Conservation (phyloP, 2,888 invertebrate genomes). For the Eristalis tenax region DNA sequence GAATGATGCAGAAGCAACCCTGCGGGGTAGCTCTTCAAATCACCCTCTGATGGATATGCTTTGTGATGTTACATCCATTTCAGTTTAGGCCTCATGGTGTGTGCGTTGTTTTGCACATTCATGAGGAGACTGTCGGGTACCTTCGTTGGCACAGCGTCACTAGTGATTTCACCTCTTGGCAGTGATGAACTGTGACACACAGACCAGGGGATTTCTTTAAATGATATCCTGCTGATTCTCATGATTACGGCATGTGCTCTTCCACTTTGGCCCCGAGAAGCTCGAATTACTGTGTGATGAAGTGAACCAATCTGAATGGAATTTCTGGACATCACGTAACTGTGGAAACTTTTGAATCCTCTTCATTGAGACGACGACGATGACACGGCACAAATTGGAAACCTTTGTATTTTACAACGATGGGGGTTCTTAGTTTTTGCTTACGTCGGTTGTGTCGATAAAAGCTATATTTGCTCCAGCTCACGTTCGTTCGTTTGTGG, state of each 20-base stretch:
- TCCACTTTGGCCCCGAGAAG: no score
- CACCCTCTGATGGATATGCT: conserved; percentile 20
- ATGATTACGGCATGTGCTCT: no score
- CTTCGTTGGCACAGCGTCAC: background rate
- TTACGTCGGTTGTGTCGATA: background rate
- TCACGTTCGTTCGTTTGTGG: background rate
- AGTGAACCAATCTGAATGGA: no score
- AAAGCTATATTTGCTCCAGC: background rate
- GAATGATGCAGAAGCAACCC: conserved; percentile 5
- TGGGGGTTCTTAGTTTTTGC: background rate
- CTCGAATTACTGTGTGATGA: no score
- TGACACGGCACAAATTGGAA: background rate
- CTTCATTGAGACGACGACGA: background rate
- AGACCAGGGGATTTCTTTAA: background rate
- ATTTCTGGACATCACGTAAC: background rate
- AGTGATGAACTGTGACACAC: background rate
- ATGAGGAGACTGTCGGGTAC: background rate
- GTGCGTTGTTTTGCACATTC: background rate
- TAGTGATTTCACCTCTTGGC: background rate
- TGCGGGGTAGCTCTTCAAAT: conserved; percentile 21
- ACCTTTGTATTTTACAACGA: background rate
- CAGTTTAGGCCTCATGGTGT: background rate
- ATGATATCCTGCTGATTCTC: no score
- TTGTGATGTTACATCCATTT: conserved; percentile 26
- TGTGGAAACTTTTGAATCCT: background rate